phyloP scores from a whole-genome alignment of 1,140 invertebrate species.

The Paraescarpia echinospica region DNA sequence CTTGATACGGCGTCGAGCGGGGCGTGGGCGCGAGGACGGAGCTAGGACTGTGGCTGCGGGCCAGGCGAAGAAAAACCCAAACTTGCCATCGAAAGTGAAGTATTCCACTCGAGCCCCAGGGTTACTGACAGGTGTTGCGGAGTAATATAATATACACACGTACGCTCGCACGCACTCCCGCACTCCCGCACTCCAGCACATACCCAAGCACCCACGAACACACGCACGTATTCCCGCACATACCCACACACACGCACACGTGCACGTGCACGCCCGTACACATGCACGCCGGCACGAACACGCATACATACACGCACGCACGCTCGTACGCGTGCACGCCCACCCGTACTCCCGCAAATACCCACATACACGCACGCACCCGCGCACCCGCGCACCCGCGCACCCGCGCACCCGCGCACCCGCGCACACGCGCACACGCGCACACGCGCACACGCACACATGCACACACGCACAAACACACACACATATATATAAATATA shows the following conservation, averaged over 20 bases:
- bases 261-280: too few species aligned
- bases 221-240: neutral
- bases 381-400: neutral
- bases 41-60: too few species aligned
- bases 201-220: neutral
- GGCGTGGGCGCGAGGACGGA: too few species aligned
- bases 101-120: neutral
- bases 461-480: neutral
- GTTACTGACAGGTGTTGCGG: neutral
- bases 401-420: neutral
- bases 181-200: neutral
- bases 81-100: neutral
- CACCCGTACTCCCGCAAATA: neutral
- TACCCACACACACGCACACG: neutral
- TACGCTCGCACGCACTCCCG: neutral
- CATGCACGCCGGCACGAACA: too few species aligned
- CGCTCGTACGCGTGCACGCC: too few species aligned
- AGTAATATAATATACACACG: neutral
- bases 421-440: too few species aligned
- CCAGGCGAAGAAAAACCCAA: neutral
- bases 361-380: neutral
- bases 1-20: neutral
- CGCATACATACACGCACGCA: neutral
- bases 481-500: neutral
- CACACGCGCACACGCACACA: neutral